Base-by-base conservation (phyloP, 2,888 invertebrate genomes). In the Ennomos quercinarius region DNA sequence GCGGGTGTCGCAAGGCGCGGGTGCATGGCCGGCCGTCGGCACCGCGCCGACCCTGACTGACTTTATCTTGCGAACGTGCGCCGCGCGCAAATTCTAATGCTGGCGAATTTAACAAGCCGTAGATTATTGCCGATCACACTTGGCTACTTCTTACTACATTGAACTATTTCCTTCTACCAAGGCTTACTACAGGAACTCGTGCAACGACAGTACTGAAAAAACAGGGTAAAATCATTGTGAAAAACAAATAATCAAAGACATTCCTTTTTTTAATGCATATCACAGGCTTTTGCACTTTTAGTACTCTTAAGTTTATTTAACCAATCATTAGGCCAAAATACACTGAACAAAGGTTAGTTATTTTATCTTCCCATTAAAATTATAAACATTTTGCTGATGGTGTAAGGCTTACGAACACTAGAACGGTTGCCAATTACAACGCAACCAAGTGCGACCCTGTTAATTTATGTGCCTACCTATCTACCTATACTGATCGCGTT, bases 11-110 rank as follows among this genome's bases (percentile, higher is more conserved):
- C 83, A 86, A 86, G 83, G 72, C 75, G 75, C 88, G 90, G 89
- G 91, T 90, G 90, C 91, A 91, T 77, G 92, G 92, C 89, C 91
- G 91, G 90, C 84, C 91, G 84, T 90, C 91, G 91, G 91, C 91
- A 89, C 91, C 88, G 87, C 84, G 77, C 74, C 91, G 91, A 91
- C 92, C 91, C 91, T 92, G 92, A 92, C 92, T 91, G 88, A 92
- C 91, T 91, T 27, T 92, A 91, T 89, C 90, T 90, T 84, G 83
- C 87, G 81, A 90, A 88, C 89, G 90, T 89, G 91, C 87, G 83
- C 82, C 81, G 89, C 83, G 88, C 90, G 90, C 91, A 87, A 91
- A 91, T 89, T 90, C 91, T 91, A 89, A 88, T 83, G 82, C 85
- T 86, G 77, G 87, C 87, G 76, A 89, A 89, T 89, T 87, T 81